These are phyloP conservation scores for Acanthacorydalis orientalis DNA, from an alignment of 2,888 invertebrate species.

Conservation along the genomic window DNA sequence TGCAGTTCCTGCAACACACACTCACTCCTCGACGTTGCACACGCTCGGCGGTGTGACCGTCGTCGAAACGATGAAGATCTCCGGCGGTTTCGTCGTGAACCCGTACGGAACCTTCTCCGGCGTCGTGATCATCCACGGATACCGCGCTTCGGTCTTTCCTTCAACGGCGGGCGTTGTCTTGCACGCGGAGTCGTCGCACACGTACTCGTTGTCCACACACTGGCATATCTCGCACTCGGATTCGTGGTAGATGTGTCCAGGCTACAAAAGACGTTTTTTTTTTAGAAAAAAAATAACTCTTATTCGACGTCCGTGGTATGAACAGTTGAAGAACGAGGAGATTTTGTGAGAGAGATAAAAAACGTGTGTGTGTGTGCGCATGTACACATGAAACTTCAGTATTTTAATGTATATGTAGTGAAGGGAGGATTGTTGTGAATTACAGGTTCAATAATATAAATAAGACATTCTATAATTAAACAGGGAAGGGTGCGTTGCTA, in stretches of 20 bases:
- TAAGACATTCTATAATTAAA: no score
- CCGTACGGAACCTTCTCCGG: not conserved
- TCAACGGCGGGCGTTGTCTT: conserved; percentile 6
- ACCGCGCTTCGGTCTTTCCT: not conserved
- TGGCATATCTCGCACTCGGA: conserved; percentile 57
- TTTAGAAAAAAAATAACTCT: no score
- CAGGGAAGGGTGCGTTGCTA: no score
- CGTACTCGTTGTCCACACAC: conserved; percentile 58
- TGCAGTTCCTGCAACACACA: not conserved
- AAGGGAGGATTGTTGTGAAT: no score
- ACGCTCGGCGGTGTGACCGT: conserved; percentile 28
- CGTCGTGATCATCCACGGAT: not conserved
- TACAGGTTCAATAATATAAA: no score
- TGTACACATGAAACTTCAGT: no score
- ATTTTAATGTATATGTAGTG: no score
- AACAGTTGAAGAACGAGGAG: no score
- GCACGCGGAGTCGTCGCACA: conserved; percentile 45
- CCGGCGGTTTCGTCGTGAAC: conserved; percentile 1
- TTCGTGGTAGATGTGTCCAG: conserved; percentile 44
- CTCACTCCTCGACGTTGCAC: conserved; percentile 11
- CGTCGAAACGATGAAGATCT: conserved; percentile 17
- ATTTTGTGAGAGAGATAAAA: no score
- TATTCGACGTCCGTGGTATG: no score
- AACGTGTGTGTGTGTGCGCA: no score
- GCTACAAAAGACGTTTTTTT: no score